These are phyloP conservation scores for Oncorhynchus mykiss DNA, from an alignment of 2,113 vertebrate genomes.

Conservation along the genomic window DNA sequence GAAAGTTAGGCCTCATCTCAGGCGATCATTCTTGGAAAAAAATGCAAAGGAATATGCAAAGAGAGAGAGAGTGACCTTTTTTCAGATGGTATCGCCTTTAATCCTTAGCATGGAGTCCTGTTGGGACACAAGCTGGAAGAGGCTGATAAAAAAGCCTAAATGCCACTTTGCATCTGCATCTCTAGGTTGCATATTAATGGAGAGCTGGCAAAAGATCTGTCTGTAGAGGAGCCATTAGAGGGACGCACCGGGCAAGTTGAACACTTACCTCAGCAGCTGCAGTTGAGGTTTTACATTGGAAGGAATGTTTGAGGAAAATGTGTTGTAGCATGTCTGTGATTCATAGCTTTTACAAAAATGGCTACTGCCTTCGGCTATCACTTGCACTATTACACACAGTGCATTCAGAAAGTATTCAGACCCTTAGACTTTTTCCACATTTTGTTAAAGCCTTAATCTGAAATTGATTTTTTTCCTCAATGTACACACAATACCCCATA, in stretches of 20 bases:
- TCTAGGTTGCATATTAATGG: conserved; percentile 8
- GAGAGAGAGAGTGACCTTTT: conserved; percentile 80
- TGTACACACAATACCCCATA: no score
- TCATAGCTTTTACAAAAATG: no score
- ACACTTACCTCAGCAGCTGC: neutral
- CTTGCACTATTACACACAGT: no score
- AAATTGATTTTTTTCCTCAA: no score
- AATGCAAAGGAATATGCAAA: neutral
- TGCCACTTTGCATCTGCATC: conserved; percentile 67
- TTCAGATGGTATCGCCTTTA: conserved; percentile 81
- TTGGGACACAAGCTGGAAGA: conserved; percentile 78
- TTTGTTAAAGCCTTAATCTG: no score
- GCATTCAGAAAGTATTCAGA: no score
- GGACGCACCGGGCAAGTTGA: neutral
- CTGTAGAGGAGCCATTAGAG: neutral
- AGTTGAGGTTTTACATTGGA: neutral
- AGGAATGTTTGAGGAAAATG: neutral
- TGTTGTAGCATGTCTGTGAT: no score
- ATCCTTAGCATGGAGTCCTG: conserved; percentile 78
- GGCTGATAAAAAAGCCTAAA: conserved; percentile 81
- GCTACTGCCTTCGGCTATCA: no score
- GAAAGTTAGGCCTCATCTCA: conserved; percentile 23
- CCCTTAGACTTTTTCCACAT: no score
- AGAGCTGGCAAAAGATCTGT: neutral
- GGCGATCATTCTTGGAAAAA: conserved; percentile 26